phyloP scores from a whole-genome alignment of 2,113 vertebrate species.

The Carlito syrichta region DNA sequence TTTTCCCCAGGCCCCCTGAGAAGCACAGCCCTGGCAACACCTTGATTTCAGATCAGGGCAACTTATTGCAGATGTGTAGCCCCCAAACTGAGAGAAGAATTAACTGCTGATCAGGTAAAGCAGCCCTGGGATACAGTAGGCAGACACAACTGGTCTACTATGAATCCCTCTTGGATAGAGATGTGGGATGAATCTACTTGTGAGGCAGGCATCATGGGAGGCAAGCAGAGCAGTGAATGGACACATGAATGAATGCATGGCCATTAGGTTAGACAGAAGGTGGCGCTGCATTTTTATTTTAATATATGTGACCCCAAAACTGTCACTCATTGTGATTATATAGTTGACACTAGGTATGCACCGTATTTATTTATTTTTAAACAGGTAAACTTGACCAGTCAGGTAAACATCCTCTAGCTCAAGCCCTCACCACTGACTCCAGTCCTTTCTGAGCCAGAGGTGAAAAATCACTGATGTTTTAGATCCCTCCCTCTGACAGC shows the following conservation, averaged over 20 bases:
- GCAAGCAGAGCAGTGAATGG: not conserved
- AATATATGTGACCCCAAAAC: not conserved
- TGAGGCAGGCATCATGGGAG: accelerated
- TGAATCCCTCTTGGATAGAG: not conserved
- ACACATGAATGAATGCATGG: too few species aligned
- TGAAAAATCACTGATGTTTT: not conserved
- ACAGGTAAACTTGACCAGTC: not conserved
- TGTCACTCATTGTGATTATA: not conserved
- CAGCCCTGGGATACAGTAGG: not conserved
- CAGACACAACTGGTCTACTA: accelerated
- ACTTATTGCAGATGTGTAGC: accelerated
- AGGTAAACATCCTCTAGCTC: accelerated
- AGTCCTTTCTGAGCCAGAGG: not conserved
- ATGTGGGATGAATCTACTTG: accelerated
- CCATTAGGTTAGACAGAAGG: not conserved
- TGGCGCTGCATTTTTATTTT: not conserved
- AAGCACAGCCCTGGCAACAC: accelerated
- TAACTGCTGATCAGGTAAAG: accelerated
- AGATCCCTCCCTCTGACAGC: accelerated
- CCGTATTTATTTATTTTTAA: not conserved
- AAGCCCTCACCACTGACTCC: too few species aligned
- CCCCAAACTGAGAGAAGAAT: accelerated
- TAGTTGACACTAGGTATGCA: accelerated
- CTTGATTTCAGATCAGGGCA: not conserved
- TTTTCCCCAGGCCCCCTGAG: accelerated